A percentile compares a stretch with the other conserved stretches of the same genome.
phyloP scores from a whole-genome alignment of 37 sponge, comb jelly and placozoan genomes.

The Chondrosia reniformis region DNA sequence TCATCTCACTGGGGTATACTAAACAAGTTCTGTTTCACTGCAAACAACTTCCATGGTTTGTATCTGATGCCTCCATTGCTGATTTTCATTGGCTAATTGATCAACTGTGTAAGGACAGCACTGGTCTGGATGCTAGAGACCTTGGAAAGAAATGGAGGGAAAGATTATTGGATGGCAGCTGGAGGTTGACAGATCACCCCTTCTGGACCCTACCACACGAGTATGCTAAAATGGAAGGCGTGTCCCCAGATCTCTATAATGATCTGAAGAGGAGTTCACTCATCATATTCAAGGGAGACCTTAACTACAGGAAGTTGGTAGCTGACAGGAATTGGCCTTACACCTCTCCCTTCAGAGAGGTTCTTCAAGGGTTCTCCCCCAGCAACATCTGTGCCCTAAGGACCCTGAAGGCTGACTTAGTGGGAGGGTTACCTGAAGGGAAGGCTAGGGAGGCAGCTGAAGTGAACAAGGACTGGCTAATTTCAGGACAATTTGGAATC shows the following conservation, averaged over 20 bases:
- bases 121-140: constrained; percentile 14
- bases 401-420: constrained; percentile 95
- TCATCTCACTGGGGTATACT: constrained; percentile 49
- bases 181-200: constrained; percentile 57
- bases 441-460: constrained; percentile 57
- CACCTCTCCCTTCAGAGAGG: constrained; percentile 61
- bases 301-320: constrained; percentile 96
- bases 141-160: constrained; percentile 66
- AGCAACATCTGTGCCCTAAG: constrained; percentile 82
- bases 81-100: constrained; percentile 86
- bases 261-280: constrained; percentile 57
- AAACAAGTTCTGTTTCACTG: constrained; percentile 72
- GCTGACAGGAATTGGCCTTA: constrained; percentile 93
- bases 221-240: constrained; percentile 77
- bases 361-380: constrained; percentile 85
- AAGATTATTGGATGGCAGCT: constrained; percentile 42
- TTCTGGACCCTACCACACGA: constrained; percentile 94
- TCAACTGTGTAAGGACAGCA: constrained; percentile 31
- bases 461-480: constrained; percentile 81
- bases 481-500: constrained; percentile 82
- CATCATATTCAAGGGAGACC: constrained; percentile 94
- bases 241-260: constrained; percentile 80
- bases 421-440: constrained; percentile 74
- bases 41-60: constrained; percentile 98
- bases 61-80: constrained; percentile 78